A percentile compares a stretch with the other conserved stretches of the same genome.
Conservation (phyloP, 2,113 vertebrate genomes). For the Strix uralensis region DNA sequence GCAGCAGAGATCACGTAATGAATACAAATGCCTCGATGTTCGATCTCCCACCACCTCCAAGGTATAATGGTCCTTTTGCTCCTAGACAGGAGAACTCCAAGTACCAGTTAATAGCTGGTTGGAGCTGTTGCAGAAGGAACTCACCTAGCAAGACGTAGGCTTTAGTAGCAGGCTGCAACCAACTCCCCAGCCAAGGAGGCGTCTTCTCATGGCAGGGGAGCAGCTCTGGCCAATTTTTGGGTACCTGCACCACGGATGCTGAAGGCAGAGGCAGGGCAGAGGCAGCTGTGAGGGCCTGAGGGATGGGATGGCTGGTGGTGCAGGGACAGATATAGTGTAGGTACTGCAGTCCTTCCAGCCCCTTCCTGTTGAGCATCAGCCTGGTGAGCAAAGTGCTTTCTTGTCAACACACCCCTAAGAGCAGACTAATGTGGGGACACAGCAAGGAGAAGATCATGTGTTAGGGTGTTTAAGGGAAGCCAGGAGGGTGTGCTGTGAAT, state of each 20-base stretch:
- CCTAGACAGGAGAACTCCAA: not conserved
- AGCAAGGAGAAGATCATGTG: not conserved
- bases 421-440: not conserved
- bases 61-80: not conserved
- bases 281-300: not conserved
- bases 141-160: not conserved
- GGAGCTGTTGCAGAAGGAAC: not conserved
- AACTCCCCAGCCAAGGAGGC: not conserved
- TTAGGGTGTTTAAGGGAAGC: not conserved
- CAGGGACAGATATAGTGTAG: not conserved
- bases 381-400: not conserved
- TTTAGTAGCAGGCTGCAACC: not conserved
- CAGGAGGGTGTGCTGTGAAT: not conserved
- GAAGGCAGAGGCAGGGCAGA: not conserved
- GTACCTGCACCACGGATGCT: fast-evolving
- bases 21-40: not conserved
- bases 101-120: not conserved
- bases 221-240: not conserved
- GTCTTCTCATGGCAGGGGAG: not conserved
- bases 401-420: not conserved
- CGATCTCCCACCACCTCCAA: not conserved
- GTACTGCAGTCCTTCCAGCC: not conserved
- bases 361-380: not conserved
- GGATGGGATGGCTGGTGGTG: not conserved
- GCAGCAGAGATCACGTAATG: not conserved